Percentiles rank a stretch among this genome's conserved stretches.
These are phyloP conservation scores for Camelus dromedarius DNA, from an alignment of 2,113 vertebrate genomes.

Conservation along the genomic window DNA sequence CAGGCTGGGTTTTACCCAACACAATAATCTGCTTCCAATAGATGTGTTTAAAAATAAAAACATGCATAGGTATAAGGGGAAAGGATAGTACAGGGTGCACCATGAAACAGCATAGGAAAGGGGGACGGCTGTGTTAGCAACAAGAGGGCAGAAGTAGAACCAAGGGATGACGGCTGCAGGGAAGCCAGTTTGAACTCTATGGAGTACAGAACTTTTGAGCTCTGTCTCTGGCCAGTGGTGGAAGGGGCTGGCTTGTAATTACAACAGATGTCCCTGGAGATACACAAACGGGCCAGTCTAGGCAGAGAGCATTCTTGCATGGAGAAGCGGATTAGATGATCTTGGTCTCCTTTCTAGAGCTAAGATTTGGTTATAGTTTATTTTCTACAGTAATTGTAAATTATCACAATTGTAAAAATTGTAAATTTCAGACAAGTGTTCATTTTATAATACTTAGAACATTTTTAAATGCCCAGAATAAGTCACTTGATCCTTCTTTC, in stretches of 20 bases:
- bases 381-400: not conserved
- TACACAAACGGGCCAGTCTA: not conserved
- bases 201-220: not conserved
- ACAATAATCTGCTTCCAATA: not conserved
- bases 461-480: not conserved
- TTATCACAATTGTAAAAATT: not conserved
- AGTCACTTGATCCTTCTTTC: not conserved
- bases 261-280: not conserved
- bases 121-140: not conserved
- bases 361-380: not conserved
- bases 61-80: not conserved
- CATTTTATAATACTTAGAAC: slow-evolving; percentile 42
- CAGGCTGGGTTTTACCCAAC: not conserved
- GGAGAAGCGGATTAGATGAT: not conserved
- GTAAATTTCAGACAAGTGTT: not conserved
- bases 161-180: not conserved
- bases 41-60: not conserved
- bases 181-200: not conserved
- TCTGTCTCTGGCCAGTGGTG: not conserved
- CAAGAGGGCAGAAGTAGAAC: not conserved
- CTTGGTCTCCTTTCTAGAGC: slow-evolving; percentile 9
- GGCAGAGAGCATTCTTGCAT: not conserved
- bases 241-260: not conserved
- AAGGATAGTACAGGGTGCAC: not conserved
- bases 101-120: not conserved